Evolutionary conservation across 2,113 vertebrate genomes (phyloP).

Genomic region (Dendrocopos noguchii): DNA sequence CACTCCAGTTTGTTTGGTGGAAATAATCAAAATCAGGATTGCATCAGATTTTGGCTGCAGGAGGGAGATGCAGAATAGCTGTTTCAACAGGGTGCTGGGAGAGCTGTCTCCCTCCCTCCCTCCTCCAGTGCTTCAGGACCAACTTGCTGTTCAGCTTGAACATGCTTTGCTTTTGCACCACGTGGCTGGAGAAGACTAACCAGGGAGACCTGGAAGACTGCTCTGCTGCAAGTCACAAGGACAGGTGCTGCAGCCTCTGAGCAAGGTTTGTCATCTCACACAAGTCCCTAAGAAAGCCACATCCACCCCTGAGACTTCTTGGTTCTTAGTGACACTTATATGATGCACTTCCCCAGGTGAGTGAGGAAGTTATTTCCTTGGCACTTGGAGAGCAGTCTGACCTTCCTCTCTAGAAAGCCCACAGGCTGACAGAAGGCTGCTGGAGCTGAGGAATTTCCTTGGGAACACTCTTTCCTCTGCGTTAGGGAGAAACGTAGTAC

Average conservation of each 20-base stretch:
- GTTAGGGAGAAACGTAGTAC: no score
- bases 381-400: background rate
- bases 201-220: background rate
- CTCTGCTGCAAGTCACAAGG: background rate
- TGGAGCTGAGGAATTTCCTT: background rate
- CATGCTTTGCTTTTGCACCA: background rate
- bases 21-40: conserved; percentile 23
- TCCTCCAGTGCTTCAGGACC: background rate
- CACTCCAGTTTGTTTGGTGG: background rate
- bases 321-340: no score
- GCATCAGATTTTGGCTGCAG: conserved; percentile 46
- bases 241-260: background rate
- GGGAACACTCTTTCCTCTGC: background rate
- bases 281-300: background rate
- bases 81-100: background rate
- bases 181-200: accelerated
- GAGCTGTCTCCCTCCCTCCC: background rate
- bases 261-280: accelerated
- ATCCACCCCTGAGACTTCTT: background rate
- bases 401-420: background rate
- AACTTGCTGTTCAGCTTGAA: background rate
- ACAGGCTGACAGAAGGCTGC: background rate
- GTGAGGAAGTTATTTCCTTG: background rate
- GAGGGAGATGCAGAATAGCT: background rate
- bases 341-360: background rate